Evolutionary conservation across 2,797 vertebrate genomes (phyloP).

Genomic region (Acrossocheilus wenchowensis): DNA sequence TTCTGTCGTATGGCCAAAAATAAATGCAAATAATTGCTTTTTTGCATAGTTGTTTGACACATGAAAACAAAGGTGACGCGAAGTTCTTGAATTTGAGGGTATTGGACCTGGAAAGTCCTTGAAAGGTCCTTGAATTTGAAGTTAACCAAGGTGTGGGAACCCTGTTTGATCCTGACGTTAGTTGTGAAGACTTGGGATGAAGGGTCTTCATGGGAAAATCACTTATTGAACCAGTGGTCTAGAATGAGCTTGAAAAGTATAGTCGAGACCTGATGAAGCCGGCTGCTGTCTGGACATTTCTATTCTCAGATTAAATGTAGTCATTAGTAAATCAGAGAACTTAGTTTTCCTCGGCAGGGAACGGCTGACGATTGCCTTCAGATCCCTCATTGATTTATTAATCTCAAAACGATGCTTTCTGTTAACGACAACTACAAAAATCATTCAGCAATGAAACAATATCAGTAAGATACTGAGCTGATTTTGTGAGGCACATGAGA

Average conservation of each 20-base stretch:
- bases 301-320: neutral
- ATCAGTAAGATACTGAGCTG: no score
- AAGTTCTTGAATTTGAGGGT: no score
- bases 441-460: neutral
- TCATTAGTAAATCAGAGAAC: neutral
- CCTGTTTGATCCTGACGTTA: neutral
- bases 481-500: neutral
- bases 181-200: neutral
- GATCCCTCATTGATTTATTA: neutral
- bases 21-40: no score
- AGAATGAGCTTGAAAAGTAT: neutral
- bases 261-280: neutral
- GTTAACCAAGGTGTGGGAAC: no score
- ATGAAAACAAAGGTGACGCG: no score
- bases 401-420: neutral
- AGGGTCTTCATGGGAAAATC: no score
- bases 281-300: no score
- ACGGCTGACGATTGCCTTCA: neutral
- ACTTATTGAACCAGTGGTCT: neutral
- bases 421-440: no score
- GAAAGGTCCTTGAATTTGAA: no score
- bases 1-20: no score
- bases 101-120: no score
- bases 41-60: no score
- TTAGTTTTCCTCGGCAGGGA: neutral